Evolutionary conservation across 2,888 invertebrate species (phyloP).

Genomic region (Himalopsyche tibetana): DNA sequence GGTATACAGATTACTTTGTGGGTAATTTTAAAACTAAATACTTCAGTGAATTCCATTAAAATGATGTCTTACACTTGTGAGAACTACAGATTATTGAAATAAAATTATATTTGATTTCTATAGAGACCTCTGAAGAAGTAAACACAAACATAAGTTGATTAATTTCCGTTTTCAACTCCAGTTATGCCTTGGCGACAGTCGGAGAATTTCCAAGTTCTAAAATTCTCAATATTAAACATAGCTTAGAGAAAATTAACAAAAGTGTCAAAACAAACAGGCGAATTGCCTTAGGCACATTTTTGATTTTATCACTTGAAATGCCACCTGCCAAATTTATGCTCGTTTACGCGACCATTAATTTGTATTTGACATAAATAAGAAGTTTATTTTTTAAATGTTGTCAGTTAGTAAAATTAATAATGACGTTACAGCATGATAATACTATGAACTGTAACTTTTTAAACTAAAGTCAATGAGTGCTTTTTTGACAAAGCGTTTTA

Average conservation of each 20-base stretch:
- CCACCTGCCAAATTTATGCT: slow-evolving; percentile 5
- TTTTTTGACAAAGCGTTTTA: too few relatives aligned
- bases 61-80: too few relatives aligned
- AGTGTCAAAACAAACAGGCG: slow-evolving; percentile 17
- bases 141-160: slow-evolving; percentile 2
- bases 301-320: slow-evolving; percentile 16
- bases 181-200: slow-evolving; percentile 24
- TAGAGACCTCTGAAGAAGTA: background rate
- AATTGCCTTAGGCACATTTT: background rate
- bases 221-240: slow-evolving; percentile 13
- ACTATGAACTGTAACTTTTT: too few relatives aligned
- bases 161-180: background rate
- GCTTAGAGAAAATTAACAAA: slow-evolving; percentile 23
- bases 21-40: too few relatives aligned
- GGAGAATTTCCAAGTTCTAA: slow-evolving; percentile 8
- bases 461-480: too few relatives aligned
- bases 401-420: too few relatives aligned
- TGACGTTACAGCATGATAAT: too few relatives aligned
- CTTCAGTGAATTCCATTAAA: too few relatives aligned
- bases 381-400: too few relatives aligned
- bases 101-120: too few relatives aligned
- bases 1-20: too few relatives aligned
- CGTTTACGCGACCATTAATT: slow-evolving; percentile 2
- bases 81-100: too few relatives aligned
- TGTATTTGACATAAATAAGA: background rate